Base-by-base conservation (phyloP, 37 sponge, comb jelly and placozoan species). In the Halisarca cf. caerulea region DNA sequence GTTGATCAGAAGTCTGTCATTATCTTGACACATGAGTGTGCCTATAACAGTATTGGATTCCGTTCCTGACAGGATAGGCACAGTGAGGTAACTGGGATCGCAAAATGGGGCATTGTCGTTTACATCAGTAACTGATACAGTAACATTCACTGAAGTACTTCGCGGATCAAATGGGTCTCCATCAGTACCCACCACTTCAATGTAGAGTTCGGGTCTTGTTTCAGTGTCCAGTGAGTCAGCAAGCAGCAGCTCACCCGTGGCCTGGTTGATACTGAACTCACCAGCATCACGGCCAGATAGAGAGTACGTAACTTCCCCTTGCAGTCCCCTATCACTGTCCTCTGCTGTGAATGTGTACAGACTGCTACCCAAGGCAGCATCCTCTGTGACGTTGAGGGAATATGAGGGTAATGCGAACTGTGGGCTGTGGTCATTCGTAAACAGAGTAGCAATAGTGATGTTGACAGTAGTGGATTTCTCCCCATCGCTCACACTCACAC, bases 111-210 rank as follows among this genome's bases (percentile, higher is more conserved):
- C 3, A 42, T 92, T 92, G 42, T 89, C 93, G 66, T 92, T 92
- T 21, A 59, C 86, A 80, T 94, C 90, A 8, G 35, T 20, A 27
- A 94, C 91, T 25, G 53, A 33, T 6, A 85, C 40, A 55, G 60
- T 85, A 0, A 82, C 62, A 21, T 0, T 38, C 4, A 80, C 86
- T 9, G 58, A 59, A 15, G 59, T 64, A 72, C 59, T 82, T 66
- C 58, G 35, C 15, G 90, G 90, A 78, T 24, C 37, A 27, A 25
- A 66, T 3, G 90, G 90, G 37, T 90, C 91, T 0, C 80, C 79
- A 42, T 94, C 94, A 25, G 25, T 20, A 20, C 91, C 94, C 6
- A 82, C 45, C 14, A 94, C 91, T 0, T 20, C 55, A n/a, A 94
- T 86, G 44, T 3, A 44, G 28, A 78, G 39, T 32, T 38, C 1